These are phyloP conservation scores for Chrysomela aeneicollis DNA, from an alignment of 2,888 invertebrate genomes.

Conservation along the genomic window DNA sequence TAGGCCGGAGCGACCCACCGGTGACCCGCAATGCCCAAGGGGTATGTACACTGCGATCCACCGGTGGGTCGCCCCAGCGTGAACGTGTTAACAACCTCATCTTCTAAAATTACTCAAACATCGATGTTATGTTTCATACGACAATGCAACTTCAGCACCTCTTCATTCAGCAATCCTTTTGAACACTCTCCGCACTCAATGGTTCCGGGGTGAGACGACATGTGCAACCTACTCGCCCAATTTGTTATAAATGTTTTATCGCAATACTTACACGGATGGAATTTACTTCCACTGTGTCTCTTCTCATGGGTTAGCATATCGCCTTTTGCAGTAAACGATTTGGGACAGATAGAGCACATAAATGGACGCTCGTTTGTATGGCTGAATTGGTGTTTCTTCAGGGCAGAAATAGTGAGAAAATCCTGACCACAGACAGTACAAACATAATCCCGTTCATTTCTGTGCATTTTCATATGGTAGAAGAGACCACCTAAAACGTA, in stretches of 20 bases:
- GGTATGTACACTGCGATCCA: no score
- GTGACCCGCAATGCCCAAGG: no score
- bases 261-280: constrained; percentile 39
- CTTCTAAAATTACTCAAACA: not conserved
- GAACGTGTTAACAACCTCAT: no score
- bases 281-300: constrained; percentile 39
- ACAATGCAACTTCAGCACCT: constrained; percentile 32
- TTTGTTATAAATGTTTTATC: constrained; percentile 32
- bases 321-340: constrained; percentile 37
- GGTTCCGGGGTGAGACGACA: constrained; percentile 38
- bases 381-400: constrained; percentile 40
- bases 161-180: constrained; percentile 33
- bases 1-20: no score
- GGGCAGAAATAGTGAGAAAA: constrained; percentile 25
- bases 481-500: constrained; percentile 34
- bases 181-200: constrained; percentile 31
- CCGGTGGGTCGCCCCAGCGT: no score
- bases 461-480: constrained; percentile 46
- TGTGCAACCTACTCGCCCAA: constrained; percentile 38
- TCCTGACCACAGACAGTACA: constrained; percentile 39
- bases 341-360: constrained; percentile 37
- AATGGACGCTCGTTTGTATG: constrained; percentile 43
- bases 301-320: constrained; percentile 40
- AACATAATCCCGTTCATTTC: constrained; percentile 34
- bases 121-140: constrained; percentile 25